Percentiles rank a stretch among this genome's conserved stretches.
Evolutionary conservation across 2,113 vertebrate genomes (phyloP).

Genomic region (Atlantisia rogersi): DNA sequence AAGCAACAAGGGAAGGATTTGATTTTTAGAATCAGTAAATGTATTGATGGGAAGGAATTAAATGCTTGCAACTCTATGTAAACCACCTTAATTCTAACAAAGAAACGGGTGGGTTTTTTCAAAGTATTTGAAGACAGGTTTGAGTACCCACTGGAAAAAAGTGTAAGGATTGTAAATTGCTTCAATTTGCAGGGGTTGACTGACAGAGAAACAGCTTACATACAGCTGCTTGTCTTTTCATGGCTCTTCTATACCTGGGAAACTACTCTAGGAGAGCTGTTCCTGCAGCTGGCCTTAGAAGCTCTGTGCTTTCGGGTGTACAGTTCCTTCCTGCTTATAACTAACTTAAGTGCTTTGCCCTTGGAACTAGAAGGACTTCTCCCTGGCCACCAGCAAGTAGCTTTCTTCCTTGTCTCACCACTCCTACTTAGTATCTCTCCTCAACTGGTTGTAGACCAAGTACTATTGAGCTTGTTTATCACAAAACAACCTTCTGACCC

Average conservation of each 20-base stretch:
- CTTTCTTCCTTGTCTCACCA: not conserved
- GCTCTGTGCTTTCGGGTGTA: not conserved
- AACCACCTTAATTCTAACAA: not conserved
- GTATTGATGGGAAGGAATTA: constrained; percentile 30
- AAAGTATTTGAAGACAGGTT: not conserved
- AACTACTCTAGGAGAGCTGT: not conserved
- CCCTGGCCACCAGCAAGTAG: not conserved
- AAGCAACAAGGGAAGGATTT: constrained; percentile 53
- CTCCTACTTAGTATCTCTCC: not conserved
- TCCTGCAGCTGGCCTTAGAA: not conserved
- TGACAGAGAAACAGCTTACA: not conserved
- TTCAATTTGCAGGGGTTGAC: not conserved
- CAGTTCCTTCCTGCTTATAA: not conserved
- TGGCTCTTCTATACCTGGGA: not conserved
- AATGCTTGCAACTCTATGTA: not conserved
- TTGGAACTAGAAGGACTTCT: not conserved
- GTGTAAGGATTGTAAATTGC: not conserved
- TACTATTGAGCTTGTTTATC: not conserved
- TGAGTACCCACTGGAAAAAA: not conserved
- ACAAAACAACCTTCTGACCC: not conserved
- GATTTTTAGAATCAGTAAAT: constrained; percentile 38
- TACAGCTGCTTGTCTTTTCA: not conserved
- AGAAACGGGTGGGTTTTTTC: not conserved
- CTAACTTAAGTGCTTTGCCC: not conserved
- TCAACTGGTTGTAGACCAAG: not conserved